Base-by-base conservation (phyloP, 2,888 invertebrate genomes). In the Drosophila cognata region DNA sequence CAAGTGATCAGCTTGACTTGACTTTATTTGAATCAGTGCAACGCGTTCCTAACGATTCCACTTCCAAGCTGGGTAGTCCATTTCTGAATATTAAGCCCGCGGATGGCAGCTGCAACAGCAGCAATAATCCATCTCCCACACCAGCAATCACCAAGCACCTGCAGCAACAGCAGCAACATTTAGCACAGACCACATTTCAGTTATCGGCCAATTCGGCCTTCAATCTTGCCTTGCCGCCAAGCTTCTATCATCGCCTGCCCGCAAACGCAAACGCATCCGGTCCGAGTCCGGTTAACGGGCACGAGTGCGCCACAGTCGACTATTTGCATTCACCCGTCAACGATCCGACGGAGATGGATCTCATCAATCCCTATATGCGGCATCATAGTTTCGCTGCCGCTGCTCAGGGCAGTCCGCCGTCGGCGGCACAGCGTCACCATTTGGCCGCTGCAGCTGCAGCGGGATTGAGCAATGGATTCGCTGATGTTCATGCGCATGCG, bases 11-110 rank as follows among this genome's bases (percentile, higher is more conserved):
- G 29, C 51, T 28, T 51, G 18, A 29, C 11, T 51, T 51, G 46
- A 46, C 46, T 46, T 16, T 7, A 18, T 25, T 28, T 36, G 8
- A 28, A 13, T 5, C 46, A 66, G 68, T 72, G 81, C 52, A 38
- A 36, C 65, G 52, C 63, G 65, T 66, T n/a, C 36, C 36, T 6
- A 55, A 51, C 62, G 60, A 46, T 51, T 36, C n/a, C n/a, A 28
- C 57, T 53, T 60, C 75, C 90, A 93, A 91, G 91, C 93, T 93
- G 93, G 93, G 93, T 93, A 93, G 93, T 91, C 93, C 93, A 83
- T 93, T 92, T 80, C 88, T 93, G 79, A 89, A 88, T 67, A 70
- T 81, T 67, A 90, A 91, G 87, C 90, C 92, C 81, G 90, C 92
- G 93, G 93, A 92, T 92, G 92, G 92, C 81, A 92, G 92, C 89